These are phyloP conservation scores for Lottia scabra DNA, from an alignment of 2,888 invertebrate genomes.

Conservation along the genomic window DNA sequence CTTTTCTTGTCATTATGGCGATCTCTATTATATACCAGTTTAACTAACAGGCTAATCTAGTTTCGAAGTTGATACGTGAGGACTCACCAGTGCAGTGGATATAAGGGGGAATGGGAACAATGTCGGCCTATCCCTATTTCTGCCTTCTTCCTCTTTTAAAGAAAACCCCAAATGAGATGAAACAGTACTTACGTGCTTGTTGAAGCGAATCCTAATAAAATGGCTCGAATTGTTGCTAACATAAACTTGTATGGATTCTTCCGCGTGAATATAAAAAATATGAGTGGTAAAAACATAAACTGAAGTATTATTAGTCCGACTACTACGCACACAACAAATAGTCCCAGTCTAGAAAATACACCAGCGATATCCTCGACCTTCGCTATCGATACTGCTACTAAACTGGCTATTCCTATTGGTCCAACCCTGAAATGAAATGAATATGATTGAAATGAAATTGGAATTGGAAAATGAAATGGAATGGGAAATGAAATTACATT, in stretches of 20 bases:
- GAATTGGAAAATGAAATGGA: too few relatives aligned
- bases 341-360: slow-evolving; percentile 49
- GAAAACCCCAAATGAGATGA: too few relatives aligned
- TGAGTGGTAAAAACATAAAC: slow-evolving; percentile 45
- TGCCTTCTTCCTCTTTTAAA: too few relatives aligned
- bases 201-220: slow-evolving; percentile 53
- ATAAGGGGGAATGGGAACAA: too few relatives aligned
- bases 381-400: slow-evolving; percentile 56
- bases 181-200: slow-evolving; percentile 53
- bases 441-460: too few relatives aligned
- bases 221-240: slow-evolving; percentile 39
- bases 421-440: slow-evolving; percentile 44
- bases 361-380: slow-evolving; percentile 38
- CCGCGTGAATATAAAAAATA: slow-evolving; percentile 44
- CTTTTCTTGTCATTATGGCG: too few relatives aligned
- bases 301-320: slow-evolving; percentile 50
- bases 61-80: too few relatives aligned
- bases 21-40: too few relatives aligned
- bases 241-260: slow-evolving; percentile 50
- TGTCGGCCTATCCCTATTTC: too few relatives aligned
- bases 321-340: slow-evolving; percentile 49
- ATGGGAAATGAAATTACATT: too few relatives aligned
- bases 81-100: too few relatives aligned
- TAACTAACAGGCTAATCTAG: too few relatives aligned
- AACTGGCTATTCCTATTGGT: slow-evolving; percentile 53